Base-by-base conservation (phyloP, 2,888 invertebrate species). In the Stramonita haemastoma region DNA sequence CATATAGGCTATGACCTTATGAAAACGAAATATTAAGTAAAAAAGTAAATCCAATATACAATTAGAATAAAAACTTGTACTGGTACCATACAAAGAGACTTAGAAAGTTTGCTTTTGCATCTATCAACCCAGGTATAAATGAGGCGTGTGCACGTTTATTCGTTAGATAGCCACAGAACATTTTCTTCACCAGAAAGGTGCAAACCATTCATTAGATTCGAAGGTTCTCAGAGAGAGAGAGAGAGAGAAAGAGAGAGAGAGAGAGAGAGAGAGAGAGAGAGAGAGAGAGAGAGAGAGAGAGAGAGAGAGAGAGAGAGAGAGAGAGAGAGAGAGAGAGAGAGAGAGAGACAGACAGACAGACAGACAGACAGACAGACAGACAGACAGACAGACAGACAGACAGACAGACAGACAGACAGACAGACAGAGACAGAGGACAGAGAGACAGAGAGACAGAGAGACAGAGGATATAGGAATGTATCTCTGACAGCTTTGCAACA, bases 371-470 rank as follows among this genome's bases (percentile, higher is more conserved):
- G 66, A 86, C 26, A 86, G 66, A 86, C 15, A 60, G 60, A 86
- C 32, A 86, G 86, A 86, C 19, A 86, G n/a, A 86, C 32, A 57
- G 86, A 86, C 6, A 86, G 57, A 86, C 32, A 86, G 57, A 86
- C 60, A 86, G 86, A 86, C 32, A 86, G 29, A 86, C 32, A 86
- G 57, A 86, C 60, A 86, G 84, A 84, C n/a, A 84, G 84, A 84
- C n/a, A 46, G 84, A 85, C n/a, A 83, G 66, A 66, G 4, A 66
- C 6, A 66, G 66, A 66, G 66, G 13, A 2, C 2, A 13, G 13
- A 13, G 66, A 60, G 60, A 60, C 13, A 60, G 60, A 60, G 66
- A 66, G 4, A 66, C 6, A 66, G 66, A 66, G 66, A 66, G 13
- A 2, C 2, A 13, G 13, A 13, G 66, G 46, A 46, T 46, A 46